Conservation (phyloP, 2,888 invertebrate genomes). For the Phaonia tiefii region DNA sequence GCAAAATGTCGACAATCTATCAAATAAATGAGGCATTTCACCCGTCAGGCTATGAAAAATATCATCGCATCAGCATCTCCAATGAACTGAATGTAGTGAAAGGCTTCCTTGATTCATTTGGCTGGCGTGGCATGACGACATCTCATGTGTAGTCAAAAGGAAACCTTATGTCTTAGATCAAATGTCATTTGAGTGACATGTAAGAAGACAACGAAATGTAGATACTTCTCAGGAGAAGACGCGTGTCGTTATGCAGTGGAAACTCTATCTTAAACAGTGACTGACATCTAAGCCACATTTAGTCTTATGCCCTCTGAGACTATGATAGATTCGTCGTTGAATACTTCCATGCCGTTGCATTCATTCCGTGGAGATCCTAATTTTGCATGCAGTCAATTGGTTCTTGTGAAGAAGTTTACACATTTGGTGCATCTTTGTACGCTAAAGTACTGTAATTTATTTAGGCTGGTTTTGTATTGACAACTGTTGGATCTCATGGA, state of each 20-base stretch:
- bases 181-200: slow-evolving; percentile 31
- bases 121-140: not conserved
- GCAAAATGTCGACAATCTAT: slow-evolving; percentile 45
- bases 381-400: slow-evolving; percentile 6
- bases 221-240: slow-evolving; percentile 8
- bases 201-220: not conserved
- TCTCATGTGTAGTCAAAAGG: not conserved
- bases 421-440: not conserved
- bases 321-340: not conserved
- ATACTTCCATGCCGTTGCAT: not conserved
- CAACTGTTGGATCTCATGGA: not conserved
- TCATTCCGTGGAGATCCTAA: not conserved
- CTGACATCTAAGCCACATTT: slow-evolving; percentile 43
- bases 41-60: slow-evolving; percentile 2
- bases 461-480: not conserved
- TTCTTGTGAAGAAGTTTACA: not conserved
- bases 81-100: slow-evolving; percentile 5
- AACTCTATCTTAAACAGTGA: slow-evolving; percentile 28
- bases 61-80: not conserved
- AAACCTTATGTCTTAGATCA: slow-evolving; percentile 46
- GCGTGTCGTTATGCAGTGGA: not conserved
- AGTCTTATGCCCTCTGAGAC: not conserved
- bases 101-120: slow-evolving; percentile 12
- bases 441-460: not conserved
- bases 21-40: slow-evolving; percentile 58